Evolutionary conservation across 1,140 invertebrate genomes (phyloP).

Genomic region (Bombus affinis): DNA sequence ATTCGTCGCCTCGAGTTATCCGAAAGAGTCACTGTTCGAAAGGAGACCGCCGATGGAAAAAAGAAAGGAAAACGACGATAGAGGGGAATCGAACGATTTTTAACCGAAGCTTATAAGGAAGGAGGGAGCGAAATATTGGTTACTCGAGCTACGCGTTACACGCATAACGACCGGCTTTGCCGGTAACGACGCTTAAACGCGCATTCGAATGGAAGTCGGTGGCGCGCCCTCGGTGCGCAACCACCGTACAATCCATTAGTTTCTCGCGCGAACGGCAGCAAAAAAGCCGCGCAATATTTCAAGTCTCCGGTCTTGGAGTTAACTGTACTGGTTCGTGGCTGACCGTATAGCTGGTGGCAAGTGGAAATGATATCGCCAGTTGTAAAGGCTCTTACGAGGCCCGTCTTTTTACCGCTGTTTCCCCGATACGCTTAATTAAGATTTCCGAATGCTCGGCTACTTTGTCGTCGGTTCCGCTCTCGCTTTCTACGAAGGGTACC

Average conservation of each 20-base stretch:
- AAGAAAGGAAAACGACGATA: background rate
- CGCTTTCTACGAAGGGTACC: too few relatives aligned
- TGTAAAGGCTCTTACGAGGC: background rate
- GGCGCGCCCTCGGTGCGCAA: conserved; percentile 17
- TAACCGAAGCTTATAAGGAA: too few relatives aligned
- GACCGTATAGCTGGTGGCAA: conserved; percentile 4
- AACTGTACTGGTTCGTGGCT: conserved; percentile 52
- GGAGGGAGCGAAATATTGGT: background rate
- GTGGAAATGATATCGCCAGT: conserved; percentile 43
- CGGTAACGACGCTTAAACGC: conserved; percentile 22
- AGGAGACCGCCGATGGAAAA: too few relatives aligned
- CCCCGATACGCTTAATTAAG: background rate
- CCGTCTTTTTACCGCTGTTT: background rate
- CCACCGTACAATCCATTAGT: conserved; percentile 45
- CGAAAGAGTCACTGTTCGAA: background rate
- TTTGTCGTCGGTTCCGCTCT: too few relatives aligned
- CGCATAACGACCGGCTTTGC: conserved; percentile 6
- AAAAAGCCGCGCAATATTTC: conserved; percentile 45
- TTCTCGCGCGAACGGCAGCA: conserved; percentile 36
- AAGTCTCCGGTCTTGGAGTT: conserved; percentile 1
- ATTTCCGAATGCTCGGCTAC: background rate
- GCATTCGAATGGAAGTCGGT: background rate
- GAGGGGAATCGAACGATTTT: too few relatives aligned
- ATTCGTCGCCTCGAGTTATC: background rate
- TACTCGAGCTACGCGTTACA: background rate